A percentile compares a stretch with the other conserved stretches of the same genome.
These are phyloP conservation scores for Parazoanthus swiftii DNA, from an alignment of 92 coral and sea anemone species.

Conservation along the genomic window DNA sequence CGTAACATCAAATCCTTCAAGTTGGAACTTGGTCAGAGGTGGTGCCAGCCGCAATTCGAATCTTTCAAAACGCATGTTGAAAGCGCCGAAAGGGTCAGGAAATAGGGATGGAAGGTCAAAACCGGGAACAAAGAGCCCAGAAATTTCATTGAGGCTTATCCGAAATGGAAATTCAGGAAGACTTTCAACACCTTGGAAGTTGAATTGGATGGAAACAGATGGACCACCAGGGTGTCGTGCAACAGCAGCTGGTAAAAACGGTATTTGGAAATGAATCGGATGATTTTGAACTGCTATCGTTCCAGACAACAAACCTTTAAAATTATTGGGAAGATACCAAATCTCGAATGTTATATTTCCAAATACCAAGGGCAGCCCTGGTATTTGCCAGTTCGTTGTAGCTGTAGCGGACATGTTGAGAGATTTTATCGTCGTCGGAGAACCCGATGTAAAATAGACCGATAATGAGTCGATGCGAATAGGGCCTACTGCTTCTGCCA, in stretches of 20 bases:
- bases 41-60: constrained; percentile 46
- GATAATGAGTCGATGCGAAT: constrained; percentile 44
- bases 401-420: constrained; percentile 48
- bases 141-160: constrained; percentile 41
- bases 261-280: constrained; percentile 50
- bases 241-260: constrained; percentile 31
- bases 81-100: constrained; percentile 43
- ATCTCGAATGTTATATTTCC: constrained; percentile 48
- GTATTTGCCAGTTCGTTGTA: constrained; percentile 40
- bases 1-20: constrained; percentile 31
- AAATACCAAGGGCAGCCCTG: constrained; percentile 46
- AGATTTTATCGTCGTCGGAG: constrained; percentile 23
- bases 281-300: not conserved
- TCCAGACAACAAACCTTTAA: constrained; percentile 41
- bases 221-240: constrained; percentile 9
- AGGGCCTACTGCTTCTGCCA: constrained; percentile 55
- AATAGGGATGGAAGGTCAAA: constrained; percentile 46
- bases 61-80: constrained; percentile 38
- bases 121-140: constrained; percentile 42
- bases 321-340: constrained; percentile 36
- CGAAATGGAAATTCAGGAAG: constrained; percentile 30
- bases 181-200: constrained; percentile 22
- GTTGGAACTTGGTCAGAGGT: constrained; percentile 42
- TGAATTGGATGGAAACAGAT: constrained; percentile 8
- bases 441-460: constrained; percentile 31